These are phyloP conservation scores for Brachypteracias leptosomus DNA, from an alignment of 2,113 vertebrate genomes.

Conservation along the genomic window DNA sequence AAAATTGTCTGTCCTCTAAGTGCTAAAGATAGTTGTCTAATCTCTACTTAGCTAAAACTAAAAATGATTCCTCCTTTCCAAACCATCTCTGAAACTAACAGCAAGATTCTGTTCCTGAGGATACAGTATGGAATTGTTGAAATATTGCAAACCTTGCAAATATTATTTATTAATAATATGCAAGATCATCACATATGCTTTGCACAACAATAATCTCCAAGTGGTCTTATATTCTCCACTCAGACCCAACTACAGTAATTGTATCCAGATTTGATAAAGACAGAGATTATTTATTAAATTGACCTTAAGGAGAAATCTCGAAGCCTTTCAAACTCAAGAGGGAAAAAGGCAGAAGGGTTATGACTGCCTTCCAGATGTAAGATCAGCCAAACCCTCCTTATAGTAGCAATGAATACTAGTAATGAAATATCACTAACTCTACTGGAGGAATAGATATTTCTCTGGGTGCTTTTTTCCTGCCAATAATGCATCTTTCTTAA, in stretches of 20 bases:
- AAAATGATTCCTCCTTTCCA: neutral
- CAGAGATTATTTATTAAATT: neutral
- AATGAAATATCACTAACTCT: rapidly evolving
- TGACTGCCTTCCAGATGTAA: neutral
- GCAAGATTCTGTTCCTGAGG: neutral
- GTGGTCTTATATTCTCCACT: neutral
- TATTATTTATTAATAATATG: no score
- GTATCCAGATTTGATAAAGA: neutral
- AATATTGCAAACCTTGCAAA: no score
- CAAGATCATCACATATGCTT: neutral
- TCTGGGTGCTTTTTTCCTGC: neutral
- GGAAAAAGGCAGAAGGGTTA: neutral
- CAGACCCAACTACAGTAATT: neutral
- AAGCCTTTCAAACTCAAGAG: neutral
- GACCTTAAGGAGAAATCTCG: neutral
- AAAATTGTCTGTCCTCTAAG: neutral
- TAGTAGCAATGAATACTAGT: neutral
- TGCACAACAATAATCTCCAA: neutral
- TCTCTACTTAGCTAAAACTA: neutral
- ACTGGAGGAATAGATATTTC: neutral
- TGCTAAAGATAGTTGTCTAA: neutral
- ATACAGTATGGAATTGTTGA: neutral
- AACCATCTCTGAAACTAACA: neutral
- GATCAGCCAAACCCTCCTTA: neutral
- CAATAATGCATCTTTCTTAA: neutral